Base-by-base conservation (phyloP, 2,888 invertebrate species). In the Drosophila tanythrix region DNA sequence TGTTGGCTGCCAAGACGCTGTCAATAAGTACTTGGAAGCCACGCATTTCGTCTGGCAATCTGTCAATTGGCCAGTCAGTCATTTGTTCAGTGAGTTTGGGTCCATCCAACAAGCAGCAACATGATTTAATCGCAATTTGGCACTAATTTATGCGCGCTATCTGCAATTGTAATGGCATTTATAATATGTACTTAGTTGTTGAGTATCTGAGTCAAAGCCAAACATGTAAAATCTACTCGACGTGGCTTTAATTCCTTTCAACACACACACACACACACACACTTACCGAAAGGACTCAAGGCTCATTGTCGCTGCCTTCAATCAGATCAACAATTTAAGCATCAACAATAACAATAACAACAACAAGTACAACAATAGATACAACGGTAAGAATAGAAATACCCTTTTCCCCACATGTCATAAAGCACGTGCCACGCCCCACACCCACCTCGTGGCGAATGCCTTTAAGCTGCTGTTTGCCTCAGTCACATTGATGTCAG, bases 71-170 rank as follows among this genome's bases (percentile, higher is more conserved):
- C 21, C 73, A 72, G 52, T 73, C 57, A 40, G 40, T 53, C 25
- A 55, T 43, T 76, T 58, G 53, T 40, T 68, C 62, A 50, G 53
- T 57, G 61, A 56, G 33, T 67, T 67, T 38, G 40, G 0, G 6
- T 21, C 46, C 21, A 36, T n/a, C 8, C n/a, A 33, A 5, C 35
- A 57, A 73, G 27, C 40, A 50, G 60, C 60, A 57, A 56, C 43
- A 65, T 57, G 65, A 64, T 70, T 70, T 70, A 70, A 80, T 73
- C 80, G 80, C 68, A 68, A 73, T 68, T 76, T 64, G 63, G 46
- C 65, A 68, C n/a, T 80, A 73, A 79, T 79, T 79, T 66, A 76
- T 80, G 77, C 56, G 61, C 63, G n/a, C 46, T 65, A 61, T 66
- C 53, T 73, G 59, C 40, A 35, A 13, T 33, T 48, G 46, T 40